Conservation (phyloP, 2,888 invertebrate species). For the Acleris literana region DNA sequence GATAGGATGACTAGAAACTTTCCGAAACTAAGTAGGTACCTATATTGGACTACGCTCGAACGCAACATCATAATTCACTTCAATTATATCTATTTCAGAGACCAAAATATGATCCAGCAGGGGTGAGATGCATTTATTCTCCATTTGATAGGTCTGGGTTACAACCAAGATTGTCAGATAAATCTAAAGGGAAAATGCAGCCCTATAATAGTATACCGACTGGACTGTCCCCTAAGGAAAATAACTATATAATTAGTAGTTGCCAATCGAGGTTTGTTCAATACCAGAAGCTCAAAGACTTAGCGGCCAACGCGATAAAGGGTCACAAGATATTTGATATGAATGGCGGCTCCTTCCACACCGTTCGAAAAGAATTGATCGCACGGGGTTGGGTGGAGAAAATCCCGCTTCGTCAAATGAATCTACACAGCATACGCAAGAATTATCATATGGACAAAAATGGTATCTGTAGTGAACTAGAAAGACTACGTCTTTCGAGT, state of each 20-base stretch:
- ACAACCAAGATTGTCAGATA: slow-evolving; percentile 33
- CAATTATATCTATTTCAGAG: slow-evolving; percentile 45
- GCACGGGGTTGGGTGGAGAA: slow-evolving; percentile 90
- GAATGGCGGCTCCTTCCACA: slow-evolving; percentile 79
- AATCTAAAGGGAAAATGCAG: slow-evolving; percentile 37
- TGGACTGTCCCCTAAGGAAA: slow-evolving; percentile 70
- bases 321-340: slow-evolving; percentile 82
- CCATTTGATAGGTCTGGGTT: slow-evolving; percentile 50
- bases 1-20: too few relatives aligned
- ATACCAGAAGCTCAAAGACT: slow-evolving; percentile 65
- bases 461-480: slow-evolving; percentile 62
- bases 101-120: slow-evolving; percentile 44
- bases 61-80: too few relatives aligned
- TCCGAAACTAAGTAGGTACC: too few relatives aligned
- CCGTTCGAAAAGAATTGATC: slow-evolving; percentile 83
- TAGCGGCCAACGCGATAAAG: slow-evolving; percentile 76
- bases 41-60: too few relatives aligned
- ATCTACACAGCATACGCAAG: slow-evolving; percentile 62
- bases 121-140: slow-evolving; percentile 47
- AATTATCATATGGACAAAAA: slow-evolving; percentile 51
- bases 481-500: slow-evolving; percentile 70
- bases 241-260: slow-evolving; percentile 60
- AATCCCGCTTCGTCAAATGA: slow-evolving; percentile 70
- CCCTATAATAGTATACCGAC: slow-evolving; percentile 38
- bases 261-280: slow-evolving; percentile 60